Conservation (phyloP, 1,140 invertebrate species). For the Lerema accius region DNA sequence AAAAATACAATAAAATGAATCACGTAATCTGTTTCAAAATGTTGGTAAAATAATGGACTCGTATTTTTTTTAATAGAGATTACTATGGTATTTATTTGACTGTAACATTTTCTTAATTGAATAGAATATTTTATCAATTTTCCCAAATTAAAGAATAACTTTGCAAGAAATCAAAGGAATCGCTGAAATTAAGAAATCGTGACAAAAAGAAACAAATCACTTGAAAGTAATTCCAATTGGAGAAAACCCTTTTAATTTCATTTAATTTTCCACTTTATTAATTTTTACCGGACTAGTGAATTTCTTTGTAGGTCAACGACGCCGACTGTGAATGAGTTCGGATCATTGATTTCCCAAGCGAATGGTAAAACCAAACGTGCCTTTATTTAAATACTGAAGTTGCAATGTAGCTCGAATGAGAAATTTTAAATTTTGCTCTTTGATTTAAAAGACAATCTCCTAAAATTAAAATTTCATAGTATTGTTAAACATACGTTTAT, state of each 20-base stretch:
- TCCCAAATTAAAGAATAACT: background rate
- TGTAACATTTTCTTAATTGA: background rate
- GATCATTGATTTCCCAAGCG: conserved; percentile 71
- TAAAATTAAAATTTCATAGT: background rate
- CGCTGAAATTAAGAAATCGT: conserved; percentile 7
- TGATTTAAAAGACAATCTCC: background rate
- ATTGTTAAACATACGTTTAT: no score
- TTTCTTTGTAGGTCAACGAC: conserved; percentile 55
- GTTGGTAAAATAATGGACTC: no score
- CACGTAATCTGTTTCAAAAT: no score
- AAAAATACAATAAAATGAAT: no score
- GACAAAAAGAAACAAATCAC: conserved; percentile 14
- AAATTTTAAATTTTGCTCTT: conserved; percentile 9
- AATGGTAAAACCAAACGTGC: conserved; percentile 66
- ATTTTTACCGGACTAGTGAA: conserved; percentile 53
- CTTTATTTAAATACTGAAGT: conserved; percentile 62
- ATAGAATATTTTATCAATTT: no score
- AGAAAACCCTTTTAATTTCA: conserved; percentile 29
- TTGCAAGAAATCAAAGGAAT: background rate
- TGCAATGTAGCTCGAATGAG: conserved; percentile 24
- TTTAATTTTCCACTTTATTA: conserved; percentile 42
- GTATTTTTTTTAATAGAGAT: no score
- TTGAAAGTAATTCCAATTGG: conserved; percentile 9
- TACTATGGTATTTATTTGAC: background rate
- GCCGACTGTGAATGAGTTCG: conserved; percentile 49